phyloP scores from a whole-genome alignment of 2,888 invertebrate genomes.

The Hirtodrosophila duncani region DNA sequence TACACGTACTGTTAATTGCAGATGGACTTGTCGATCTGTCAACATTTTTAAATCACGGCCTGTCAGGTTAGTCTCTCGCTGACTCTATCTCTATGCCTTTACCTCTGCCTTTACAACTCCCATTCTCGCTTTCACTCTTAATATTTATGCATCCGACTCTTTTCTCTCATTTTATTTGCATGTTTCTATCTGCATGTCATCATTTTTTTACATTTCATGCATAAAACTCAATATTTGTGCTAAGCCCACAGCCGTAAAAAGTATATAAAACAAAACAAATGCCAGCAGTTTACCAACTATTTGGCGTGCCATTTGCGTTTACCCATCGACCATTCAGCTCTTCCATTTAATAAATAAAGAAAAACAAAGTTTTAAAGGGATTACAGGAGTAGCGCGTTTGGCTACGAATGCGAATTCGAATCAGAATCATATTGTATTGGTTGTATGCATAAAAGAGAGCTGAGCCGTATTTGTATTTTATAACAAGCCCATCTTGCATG shows the following conservation, averaged over 20 bases:
- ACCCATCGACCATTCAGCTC: too few species aligned
- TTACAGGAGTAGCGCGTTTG: conserved; percentile 31
- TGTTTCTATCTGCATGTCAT: conserved; percentile 54
- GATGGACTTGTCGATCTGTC: conserved; percentile 78
- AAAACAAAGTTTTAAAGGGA: conserved; percentile 34
- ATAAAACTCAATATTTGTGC: conserved; percentile 35
- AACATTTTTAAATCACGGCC: conserved; percentile 78
- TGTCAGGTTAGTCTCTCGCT: conserved; percentile 78
- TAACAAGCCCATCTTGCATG: too few species aligned
- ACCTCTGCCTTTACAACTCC: conserved; percentile 1
- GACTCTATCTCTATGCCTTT: conserved; percentile 8
- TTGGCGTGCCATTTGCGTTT: conserved; percentile 41
- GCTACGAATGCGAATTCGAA: too few species aligned
- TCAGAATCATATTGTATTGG: too few species aligned
- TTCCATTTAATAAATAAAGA: too few species aligned
- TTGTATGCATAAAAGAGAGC: too few species aligned
- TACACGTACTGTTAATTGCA: conserved; percentile 73
- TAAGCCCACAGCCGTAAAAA: conserved; percentile 16
- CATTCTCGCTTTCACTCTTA: conserved; percentile 19
- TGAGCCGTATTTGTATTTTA: too few species aligned
- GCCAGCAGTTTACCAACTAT: conserved; percentile 51
- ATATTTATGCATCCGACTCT: conserved; percentile 10
- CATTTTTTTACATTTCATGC: conserved; percentile 30
- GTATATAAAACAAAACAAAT: conserved; percentile 28
- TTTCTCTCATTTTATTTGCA: conserved; percentile 35